Evolutionary conservation across 2,113 vertebrate genomes (phyloP), one percentile per base, ranked within the genome.

Genomic region (Dendropsophus ebraccatus): DNA sequence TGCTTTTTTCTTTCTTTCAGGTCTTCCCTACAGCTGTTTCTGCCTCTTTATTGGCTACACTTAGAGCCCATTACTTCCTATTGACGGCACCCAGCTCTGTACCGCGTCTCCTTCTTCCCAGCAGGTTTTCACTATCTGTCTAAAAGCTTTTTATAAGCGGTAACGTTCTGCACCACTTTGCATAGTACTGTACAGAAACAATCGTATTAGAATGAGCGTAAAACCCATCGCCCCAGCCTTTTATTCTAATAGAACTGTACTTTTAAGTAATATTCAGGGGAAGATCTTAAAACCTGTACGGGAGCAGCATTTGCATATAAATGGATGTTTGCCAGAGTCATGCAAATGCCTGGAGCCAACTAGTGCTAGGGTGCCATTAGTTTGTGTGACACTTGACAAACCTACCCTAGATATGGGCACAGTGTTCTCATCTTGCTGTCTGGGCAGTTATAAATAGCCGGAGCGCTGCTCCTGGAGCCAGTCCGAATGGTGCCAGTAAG

Each of bases 361-460:
- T 49, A 47, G 37, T 25, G 13, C 45, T 19, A 0, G 65, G 47
- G 25, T 49, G 49, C 45, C 49, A 70, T 82, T 82, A 50, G 9
- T 72, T 23, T 25, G 28, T 82, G 41, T 41, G 41, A 67, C 25
- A 70, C n/a, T 70, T 82, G 62, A 82, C 65, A 52, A 70, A 70
- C 81, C n/a, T 67, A 35, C 30, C 19, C 41, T 13, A 28, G 47
- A 82, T 47, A 54, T 23, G 75, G 50, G 19, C 62, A 28, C 81
- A 70, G 13, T 82, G 81, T 50, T 47, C 81, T 82, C 54, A 82
- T 82, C 72, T 72, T 70, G 81, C 81, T 16, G 30, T 32, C 10
- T 72, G 60, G 14, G 58, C 35, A 54, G 45, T 25, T 84, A 65
- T 76, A 76, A 84, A 75, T 62, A 84, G 37, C 58, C 16, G 23